phyloP scores from a whole-genome alignment of 2,797 vertebrate genomes.

The Heteromormyrus szaboi region DNA sequence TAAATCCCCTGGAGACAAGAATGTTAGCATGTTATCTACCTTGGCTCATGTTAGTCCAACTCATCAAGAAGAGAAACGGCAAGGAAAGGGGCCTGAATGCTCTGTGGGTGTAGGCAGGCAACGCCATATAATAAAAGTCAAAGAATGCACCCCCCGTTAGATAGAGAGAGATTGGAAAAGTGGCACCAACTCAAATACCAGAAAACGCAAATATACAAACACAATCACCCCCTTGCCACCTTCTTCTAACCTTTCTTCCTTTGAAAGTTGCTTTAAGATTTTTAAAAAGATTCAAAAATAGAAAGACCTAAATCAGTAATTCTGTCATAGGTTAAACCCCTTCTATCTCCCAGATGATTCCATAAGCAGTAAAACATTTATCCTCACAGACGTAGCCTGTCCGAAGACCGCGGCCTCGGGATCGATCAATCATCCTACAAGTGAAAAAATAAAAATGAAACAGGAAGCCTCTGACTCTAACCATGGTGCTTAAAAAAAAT shows the following conservation, averaged over 20 bases:
- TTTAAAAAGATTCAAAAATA: neutral
- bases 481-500: neutral
- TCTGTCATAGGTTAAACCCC: neutral
- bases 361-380: conserved; percentile 1
- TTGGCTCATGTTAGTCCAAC: neutral
- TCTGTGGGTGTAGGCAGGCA: neutral
- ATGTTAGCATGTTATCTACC: neutral
- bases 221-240: neutral
- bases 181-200: neutral
- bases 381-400: conserved; percentile 7
- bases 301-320: neutral
- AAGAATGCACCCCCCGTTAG: neutral
- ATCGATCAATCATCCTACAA: conserved; percentile 2
- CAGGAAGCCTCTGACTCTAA: neutral
- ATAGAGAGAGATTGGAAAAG: neutral
- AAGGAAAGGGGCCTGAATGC: neutral
- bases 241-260: neutral
- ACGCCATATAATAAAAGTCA: neutral
- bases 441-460: conserved; percentile 4
- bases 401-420: neutral
- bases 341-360: neutral
- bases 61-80: neutral
- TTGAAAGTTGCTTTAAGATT: neutral
- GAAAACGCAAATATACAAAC: neutral
- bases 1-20: neutral